Percentiles rank a stretch among this genome's conserved stretches.
Evolutionary conservation across 2,888 invertebrate genomes (phyloP).

Genomic region (Poecilus cupreus): DNA sequence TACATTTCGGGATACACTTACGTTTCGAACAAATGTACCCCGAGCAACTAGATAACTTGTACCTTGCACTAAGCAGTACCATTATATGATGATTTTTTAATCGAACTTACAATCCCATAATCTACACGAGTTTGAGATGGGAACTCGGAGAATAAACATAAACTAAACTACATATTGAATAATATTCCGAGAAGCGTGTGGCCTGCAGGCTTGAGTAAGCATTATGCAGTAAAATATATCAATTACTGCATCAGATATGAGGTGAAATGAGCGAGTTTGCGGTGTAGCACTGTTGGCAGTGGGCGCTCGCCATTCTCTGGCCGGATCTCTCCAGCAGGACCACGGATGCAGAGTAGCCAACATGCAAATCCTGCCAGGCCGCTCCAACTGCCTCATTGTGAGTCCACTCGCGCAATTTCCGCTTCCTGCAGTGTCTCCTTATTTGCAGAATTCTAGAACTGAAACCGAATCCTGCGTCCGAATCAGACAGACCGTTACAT

Average conservation of each 20-base stretch:
- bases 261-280: neutral
- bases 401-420: slow-evolving; percentile 62
- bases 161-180: too few relatives aligned
- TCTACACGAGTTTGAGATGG: too few relatives aligned
- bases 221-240: neutral
- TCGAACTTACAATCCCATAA: too few relatives aligned
- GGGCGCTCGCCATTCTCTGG: neutral
- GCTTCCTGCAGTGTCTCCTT: slow-evolving; percentile 60
- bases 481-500: slow-evolving; percentile 15
- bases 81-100: too few relatives aligned
- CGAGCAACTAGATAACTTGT: too few relatives aligned
- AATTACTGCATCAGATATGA: neutral
- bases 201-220: neutral
- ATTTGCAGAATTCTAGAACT: slow-evolving; percentile 60
- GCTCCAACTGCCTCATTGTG: slow-evolving; percentile 61
- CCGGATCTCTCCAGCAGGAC: neutral
- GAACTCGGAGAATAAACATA: too few relatives aligned
- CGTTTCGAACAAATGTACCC: too few relatives aligned
- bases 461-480: slow-evolving; percentile 20
- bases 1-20: too few relatives aligned
- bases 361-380: slow-evolving; percentile 30
- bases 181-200: neutral
- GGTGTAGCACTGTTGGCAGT: neutral
- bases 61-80: too few relatives aligned
- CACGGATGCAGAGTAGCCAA: slow-evolving; percentile 6